Conservation (phyloP, 2,113 vertebrate genomes). For the Meles meles region DNA sequence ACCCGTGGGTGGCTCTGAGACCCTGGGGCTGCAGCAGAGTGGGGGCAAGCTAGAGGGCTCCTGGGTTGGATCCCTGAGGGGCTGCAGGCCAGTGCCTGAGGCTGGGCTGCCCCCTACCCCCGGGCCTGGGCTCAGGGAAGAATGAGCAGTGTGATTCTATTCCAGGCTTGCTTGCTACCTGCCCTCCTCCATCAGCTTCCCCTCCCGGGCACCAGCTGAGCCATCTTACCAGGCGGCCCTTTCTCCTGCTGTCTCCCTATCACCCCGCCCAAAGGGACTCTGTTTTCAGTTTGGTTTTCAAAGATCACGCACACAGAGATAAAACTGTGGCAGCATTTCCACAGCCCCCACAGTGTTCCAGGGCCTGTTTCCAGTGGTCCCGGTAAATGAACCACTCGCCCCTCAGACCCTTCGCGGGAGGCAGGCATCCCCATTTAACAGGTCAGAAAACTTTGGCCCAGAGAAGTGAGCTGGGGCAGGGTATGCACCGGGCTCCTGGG, state of each 20-base stretch:
- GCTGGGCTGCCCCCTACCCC: not conserved
- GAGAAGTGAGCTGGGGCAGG: not conserved
- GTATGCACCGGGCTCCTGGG: not conserved
- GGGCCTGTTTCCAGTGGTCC: rapidly evolving
- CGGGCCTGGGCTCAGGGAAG: not conserved
- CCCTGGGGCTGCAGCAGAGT: not conserved
- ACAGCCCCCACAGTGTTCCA: rapidly evolving
- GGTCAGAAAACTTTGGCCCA: not conserved
- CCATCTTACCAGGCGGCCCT: rapidly evolving
- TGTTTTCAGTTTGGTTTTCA: not conserved
- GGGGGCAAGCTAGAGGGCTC: not conserved
- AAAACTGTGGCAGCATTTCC: rapidly evolving
- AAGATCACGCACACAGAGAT: rapidly evolving
- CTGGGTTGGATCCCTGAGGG: not conserved
- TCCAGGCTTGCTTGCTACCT: rapidly evolving
- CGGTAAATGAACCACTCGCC: rapidly evolving
- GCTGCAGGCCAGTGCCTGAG: not conserved
- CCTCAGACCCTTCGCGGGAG: not conserved
- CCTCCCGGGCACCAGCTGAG: rapidly evolving
- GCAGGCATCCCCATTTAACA: not conserved
- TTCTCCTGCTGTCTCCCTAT: rapidly evolving
- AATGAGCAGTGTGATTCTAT: no score
- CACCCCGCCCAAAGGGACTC: rapidly evolving
- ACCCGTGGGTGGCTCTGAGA: rapidly evolving
- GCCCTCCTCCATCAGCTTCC: not conserved